These are phyloP conservation scores for Phalacrocorax carbo DNA, from an alignment of 2,113 vertebrate species.

Conservation along the genomic window DNA sequence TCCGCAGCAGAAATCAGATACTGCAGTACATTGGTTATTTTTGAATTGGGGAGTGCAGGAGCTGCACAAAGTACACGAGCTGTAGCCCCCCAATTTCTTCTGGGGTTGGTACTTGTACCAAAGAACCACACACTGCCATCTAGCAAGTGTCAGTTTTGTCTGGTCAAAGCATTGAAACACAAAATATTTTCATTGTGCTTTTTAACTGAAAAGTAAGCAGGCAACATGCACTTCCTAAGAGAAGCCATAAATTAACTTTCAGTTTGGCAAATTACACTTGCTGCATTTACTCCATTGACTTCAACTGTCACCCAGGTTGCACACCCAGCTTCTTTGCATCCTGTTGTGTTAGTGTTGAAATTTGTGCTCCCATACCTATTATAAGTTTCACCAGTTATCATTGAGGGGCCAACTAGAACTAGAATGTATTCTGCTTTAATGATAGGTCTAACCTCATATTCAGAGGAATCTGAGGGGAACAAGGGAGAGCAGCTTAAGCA, in stretches of 20 bases:
- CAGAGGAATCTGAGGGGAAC: neutral
- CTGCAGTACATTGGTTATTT: neutral
- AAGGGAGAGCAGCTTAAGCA: neutral
- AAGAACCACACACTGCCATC: neutral
- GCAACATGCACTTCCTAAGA: neutral
- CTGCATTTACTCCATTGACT: neutral
- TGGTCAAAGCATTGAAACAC: neutral
- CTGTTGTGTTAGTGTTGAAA: neutral
- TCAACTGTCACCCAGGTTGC: neutral
- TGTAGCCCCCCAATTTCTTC: neutral
- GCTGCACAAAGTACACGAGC: neutral
- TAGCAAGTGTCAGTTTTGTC: neutral
- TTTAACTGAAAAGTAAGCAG: neutral
- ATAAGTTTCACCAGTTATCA: neutral
- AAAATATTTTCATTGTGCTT: neutral
- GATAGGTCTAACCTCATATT: neutral
- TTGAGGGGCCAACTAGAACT: neutral
- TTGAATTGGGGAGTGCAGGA: neutral
- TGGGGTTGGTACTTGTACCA: neutral
- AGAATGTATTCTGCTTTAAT: neutral
- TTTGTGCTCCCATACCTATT: neutral
- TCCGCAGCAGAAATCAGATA: neutral
- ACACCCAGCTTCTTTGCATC: neutral
- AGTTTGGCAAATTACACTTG: neutral
- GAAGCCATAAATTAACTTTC: neutral